A percentile compares a stretch with the other conserved stretches of the same genome.
Evolutionary conservation across 2,113 vertebrate species (phyloP).

Genomic region (Coptodon bakossiorum): DNA sequence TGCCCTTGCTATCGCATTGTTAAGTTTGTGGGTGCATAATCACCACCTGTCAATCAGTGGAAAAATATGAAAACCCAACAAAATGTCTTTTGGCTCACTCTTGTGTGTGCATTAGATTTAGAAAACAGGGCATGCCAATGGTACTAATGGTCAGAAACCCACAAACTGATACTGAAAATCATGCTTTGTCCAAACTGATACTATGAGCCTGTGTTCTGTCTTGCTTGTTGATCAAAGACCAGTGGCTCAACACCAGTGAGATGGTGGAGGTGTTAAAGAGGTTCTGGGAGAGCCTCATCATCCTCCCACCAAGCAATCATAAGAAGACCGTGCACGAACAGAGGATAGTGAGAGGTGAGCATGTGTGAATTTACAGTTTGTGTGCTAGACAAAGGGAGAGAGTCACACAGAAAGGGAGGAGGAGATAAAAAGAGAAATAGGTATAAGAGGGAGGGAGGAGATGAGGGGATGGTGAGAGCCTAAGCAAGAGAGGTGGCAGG

Average conservation of each 20-base stretch:
- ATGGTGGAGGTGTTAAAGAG: conserved; percentile 6
- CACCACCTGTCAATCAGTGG: not conserved
- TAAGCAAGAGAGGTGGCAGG: conserved; percentile 50
- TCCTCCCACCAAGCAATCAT: conserved; percentile 31
- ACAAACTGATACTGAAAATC: not conserved
- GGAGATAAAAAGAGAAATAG: conserved; percentile 41
- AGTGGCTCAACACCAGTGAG: not conserved
- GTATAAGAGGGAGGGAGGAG: conserved; percentile 35
- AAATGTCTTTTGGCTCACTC: not conserved
- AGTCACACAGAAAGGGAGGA: not conserved
- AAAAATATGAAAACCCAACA: not conserved
- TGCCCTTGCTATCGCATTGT: not conserved
- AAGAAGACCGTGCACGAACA: not conserved
- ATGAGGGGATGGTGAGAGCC: conserved; percentile 16
- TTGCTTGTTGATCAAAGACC: not conserved
- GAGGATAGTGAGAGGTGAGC: not conserved
- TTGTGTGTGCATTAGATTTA: not conserved
- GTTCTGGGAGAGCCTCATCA: conserved; percentile 8
- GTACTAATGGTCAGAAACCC: not conserved
- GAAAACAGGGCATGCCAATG: not conserved
- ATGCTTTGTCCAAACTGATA: not conserved
- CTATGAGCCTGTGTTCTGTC: not conserved
- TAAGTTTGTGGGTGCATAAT: not conserved
- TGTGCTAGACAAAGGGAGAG: not conserved
- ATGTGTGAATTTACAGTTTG: conserved; percentile 12